Conservation (phyloP, 2,888 invertebrate genomes). For the Didymodactylos carnosus region DNA sequence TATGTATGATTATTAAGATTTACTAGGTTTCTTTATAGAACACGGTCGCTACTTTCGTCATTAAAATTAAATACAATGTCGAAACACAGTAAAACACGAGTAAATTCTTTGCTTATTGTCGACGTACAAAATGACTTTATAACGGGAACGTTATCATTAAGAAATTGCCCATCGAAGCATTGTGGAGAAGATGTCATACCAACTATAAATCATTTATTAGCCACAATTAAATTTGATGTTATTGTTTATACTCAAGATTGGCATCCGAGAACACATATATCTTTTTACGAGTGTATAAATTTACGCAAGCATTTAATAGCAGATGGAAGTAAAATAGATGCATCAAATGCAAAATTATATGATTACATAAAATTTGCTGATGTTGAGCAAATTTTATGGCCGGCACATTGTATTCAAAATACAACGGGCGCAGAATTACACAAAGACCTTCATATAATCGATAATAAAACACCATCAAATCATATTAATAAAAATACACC, state of each 20-base stretch:
- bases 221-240: constrained; percentile 46
- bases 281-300: constrained; percentile 73
- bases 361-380: constrained; percentile 73
- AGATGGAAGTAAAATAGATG: background rate
- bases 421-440: constrained; percentile 85
- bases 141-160: constrained; percentile 68
- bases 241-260: constrained; percentile 85
- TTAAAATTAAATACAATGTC: too few relatives aligned
- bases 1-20: too few relatives aligned
- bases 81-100: background rate
- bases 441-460: constrained; percentile 49
- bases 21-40: too few relatives aligned
- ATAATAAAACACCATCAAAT: background rate
- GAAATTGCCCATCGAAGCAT: constrained; percentile 69
- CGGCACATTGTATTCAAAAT: constrained; percentile 80
- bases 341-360: background rate
- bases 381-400: constrained; percentile 80
- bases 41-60: too few relatives aligned
- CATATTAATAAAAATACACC: background rate
- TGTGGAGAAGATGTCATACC: constrained; percentile 55
- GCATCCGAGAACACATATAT: constrained; percentile 87
- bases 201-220: constrained; percentile 57
- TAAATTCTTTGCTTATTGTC: constrained; percentile 56
- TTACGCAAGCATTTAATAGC: background rate
- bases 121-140: constrained; percentile 92